These are phyloP conservation scores for Pterophyllum scalare DNA, from an alignment of 2,113 vertebrate species.

Conservation along the genomic window DNA sequence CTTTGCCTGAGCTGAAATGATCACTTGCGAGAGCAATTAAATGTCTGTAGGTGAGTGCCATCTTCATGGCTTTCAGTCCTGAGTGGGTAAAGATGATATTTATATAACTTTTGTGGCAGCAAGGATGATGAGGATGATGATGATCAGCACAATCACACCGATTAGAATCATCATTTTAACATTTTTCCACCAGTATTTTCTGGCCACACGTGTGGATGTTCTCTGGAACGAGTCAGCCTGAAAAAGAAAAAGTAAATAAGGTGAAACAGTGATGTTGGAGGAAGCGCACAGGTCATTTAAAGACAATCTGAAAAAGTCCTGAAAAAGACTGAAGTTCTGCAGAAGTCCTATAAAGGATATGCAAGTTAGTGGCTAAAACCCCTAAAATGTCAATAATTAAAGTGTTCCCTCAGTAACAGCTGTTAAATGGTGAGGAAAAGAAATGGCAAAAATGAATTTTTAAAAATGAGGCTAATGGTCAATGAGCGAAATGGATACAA, in stretches of 20 bases:
- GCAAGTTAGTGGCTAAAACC: background rate
- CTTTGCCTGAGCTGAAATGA: background rate
- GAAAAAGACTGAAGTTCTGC: background rate
- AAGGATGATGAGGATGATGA: slow-evolving; percentile 85
- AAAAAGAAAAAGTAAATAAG: slow-evolving; percentile 33
- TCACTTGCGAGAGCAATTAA: background rate
- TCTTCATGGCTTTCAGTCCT: slow-evolving; percentile 14
- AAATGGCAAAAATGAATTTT: too few species aligned
- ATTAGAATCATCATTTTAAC: slow-evolving; percentile 84
- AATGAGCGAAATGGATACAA: too few species aligned
- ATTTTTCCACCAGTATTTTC: slow-evolving; percentile 86
- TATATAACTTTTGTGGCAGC: slow-evolving; percentile 79
- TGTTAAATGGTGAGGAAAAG: too few species aligned
- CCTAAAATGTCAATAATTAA: too few species aligned
- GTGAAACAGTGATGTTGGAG: background rate
- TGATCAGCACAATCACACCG: slow-evolving; percentile 71
- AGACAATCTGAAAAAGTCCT: background rate
- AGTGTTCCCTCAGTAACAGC: too few species aligned
- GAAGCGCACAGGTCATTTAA: background rate
- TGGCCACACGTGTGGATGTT: slow-evolving; percentile 78
- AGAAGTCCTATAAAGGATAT: background rate
- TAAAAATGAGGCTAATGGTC: too few species aligned
- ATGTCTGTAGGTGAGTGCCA: background rate
- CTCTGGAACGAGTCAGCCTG: slow-evolving; percentile 85
- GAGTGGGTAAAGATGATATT: background rate